Percentiles rank a stretch among this genome's conserved stretches.
phyloP scores from a whole-genome alignment of 2,888 invertebrate species.

The Lycaena phlaeas region DNA sequence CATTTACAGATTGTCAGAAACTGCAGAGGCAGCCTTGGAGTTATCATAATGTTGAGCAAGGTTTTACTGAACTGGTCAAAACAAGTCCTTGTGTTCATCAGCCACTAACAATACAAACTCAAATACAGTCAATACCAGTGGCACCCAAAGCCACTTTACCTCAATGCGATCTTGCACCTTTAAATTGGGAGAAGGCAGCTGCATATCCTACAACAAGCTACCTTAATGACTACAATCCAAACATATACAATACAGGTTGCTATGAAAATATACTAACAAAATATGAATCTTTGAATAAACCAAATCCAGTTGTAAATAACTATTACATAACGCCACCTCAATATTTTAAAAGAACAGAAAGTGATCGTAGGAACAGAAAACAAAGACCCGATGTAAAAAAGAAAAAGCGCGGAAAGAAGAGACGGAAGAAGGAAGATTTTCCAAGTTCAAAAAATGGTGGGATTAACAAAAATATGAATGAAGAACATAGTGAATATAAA shows the following conservation, averaged over 20 bases:
- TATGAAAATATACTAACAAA: conserved; percentile 1
- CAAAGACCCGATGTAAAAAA: neutral
- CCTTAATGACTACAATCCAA: neutral
- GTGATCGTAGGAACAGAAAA: neutral
- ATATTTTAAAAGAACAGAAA: conserved; percentile 15
- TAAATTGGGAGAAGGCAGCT: neutral
- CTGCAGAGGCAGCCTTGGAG: neutral
- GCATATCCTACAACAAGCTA: neutral
- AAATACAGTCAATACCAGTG: neutral
- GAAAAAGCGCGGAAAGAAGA: neutral
- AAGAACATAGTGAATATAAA: neutral
- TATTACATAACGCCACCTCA: conserved; percentile 33
- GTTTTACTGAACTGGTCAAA: neutral
- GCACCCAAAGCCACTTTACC: neutral
- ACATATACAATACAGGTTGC: too few relatives aligned
- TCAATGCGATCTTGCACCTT: too few relatives aligned
- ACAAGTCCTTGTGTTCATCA: neutral
- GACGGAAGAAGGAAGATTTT: neutral
- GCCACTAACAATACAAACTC: neutral
- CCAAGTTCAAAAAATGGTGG: neutral
- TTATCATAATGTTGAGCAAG: neutral
- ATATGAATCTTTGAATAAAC: conserved; percentile 10
- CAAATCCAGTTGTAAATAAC: conserved; percentile 35
- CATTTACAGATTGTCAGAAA: neutral
- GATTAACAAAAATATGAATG: neutral